These are phyloP conservation scores for Pterocles gutturalis DNA, from an alignment of 2,113 vertebrate species.

Conservation along the genomic window DNA sequence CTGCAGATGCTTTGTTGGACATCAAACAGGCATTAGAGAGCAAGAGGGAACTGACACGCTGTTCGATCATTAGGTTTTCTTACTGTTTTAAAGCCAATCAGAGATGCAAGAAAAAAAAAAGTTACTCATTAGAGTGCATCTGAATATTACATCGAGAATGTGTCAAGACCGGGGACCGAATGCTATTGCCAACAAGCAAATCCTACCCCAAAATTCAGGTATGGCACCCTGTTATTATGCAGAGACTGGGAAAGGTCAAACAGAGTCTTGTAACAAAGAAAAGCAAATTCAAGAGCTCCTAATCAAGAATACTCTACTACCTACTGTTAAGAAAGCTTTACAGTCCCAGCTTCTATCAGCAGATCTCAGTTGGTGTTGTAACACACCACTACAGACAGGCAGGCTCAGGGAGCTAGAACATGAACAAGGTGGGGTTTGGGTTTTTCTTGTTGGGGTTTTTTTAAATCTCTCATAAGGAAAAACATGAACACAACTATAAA, in stretches of 20 bases:
- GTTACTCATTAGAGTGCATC: fast-evolving
- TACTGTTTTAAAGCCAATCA: not conserved
- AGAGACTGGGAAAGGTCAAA: not conserved
- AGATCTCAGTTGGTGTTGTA: not conserved
- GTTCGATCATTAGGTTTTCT: not conserved
- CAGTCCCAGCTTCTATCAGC: not conserved
- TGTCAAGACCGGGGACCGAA: not conserved
- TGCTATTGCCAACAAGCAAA: not conserved
- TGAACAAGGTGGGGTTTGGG: fast-evolving
- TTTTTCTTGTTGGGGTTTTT: not conserved
- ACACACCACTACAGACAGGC: not conserved
- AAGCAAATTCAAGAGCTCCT: not conserved
- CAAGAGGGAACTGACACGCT: fast-evolving
- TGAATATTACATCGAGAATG: not conserved
- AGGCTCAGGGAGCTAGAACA: not conserved
- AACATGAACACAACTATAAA: fast-evolving
- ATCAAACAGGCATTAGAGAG: not conserved
- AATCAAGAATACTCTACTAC: not conserved
- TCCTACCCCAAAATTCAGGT: not conserved
- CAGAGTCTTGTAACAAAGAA: not conserved
- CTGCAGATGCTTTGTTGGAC: not conserved
- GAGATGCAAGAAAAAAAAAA: not conserved
- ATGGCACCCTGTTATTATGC: not conserved
- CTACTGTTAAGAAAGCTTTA: not conserved
- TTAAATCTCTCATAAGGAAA: not conserved